Conservation (phyloP, 2,797 vertebrate species). For the Hydrocynus forskahlii region DNA sequence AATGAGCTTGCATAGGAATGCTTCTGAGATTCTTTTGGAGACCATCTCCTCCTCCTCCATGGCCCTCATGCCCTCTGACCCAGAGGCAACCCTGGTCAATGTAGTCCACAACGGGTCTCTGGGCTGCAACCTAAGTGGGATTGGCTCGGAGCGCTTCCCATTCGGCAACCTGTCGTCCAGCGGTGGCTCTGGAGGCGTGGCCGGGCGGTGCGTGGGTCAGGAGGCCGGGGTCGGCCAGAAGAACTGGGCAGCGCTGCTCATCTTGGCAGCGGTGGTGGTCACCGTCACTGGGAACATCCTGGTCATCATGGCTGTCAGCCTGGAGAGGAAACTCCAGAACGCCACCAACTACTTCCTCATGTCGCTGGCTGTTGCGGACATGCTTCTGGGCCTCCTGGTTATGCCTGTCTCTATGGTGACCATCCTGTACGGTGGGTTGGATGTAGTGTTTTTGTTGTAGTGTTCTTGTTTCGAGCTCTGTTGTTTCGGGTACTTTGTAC, state of each 20-base stretch:
- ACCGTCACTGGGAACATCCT: constrained; percentile 95
- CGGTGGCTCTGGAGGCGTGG: constrained; percentile 59
- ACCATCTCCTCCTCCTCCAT: constrained; percentile 28
- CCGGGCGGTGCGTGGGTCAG: not conserved
- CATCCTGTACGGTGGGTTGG: constrained; percentile 90
- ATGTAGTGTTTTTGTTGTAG: constrained; percentile 11
- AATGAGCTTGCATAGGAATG: constrained; percentile 45
- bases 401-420: constrained; percentile 98
- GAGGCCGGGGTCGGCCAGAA: constrained; percentile 71
- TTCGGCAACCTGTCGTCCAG: constrained; percentile 65
- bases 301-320: constrained; percentile 94
- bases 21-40: constrained; percentile 33
- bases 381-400: constrained; percentile 94
- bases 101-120: constrained; percentile 55
- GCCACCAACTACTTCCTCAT: too few relatives aligned
- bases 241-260: constrained; percentile 93
- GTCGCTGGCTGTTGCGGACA: constrained; percentile 95
- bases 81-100: constrained; percentile 26
- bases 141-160: constrained; percentile 62
- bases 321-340: constrained; percentile 97
- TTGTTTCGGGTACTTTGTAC: not conserved
- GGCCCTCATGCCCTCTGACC: constrained; percentile 32
- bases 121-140: constrained; percentile 68
- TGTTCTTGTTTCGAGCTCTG: not conserved
- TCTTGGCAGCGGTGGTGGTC: constrained; percentile 84